Evolutionary conservation across 2,113 vertebrate species (phyloP), one percentile per base, ranked within the genome.

Genomic region (Oncorhynchus mykiss): DNA sequence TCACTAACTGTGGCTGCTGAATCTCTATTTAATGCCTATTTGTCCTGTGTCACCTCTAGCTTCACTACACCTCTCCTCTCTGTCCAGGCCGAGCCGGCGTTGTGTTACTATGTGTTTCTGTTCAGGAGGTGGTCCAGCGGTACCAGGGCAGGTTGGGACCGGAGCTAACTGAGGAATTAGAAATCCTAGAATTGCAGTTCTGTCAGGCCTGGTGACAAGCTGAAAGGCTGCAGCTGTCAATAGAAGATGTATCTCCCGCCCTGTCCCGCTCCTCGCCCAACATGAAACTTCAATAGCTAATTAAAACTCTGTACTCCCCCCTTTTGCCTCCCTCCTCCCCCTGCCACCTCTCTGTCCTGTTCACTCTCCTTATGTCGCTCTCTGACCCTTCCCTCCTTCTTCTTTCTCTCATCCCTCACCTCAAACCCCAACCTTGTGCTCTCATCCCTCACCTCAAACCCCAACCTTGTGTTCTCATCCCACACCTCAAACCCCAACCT

Each of bases 121-220:
- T 81, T 78, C 51, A 79, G 73, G 72, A 86, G 82, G 82, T 70
- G 74, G 49, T 71, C 45, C 72, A 77, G 68, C 59, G 49, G 70
- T 77, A 73, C 49, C 77, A 73, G 71, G 39, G 20, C 34, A 71
- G 69, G 73, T 79, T 57, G 22, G 78, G 67, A 68, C 78, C 80
- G 51, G 22, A 57, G 62, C 75, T 80, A 78, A 85, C 72, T 27
- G 76, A 86, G 75, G 77, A 82, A 88, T 88, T 87, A 91, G 84
- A 70, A 73, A 80, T 84, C 77, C 75, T 68, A 80, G 85, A 90
- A 90, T 79, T 82, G 84, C 31, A 12, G 13, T 73, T 85, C 71
- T 84, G 84, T 81, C 86, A 86, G 74, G 69, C 74, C 72, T 70
- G 68, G 45, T 83, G 83, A 88, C 78, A 78, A 24, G 60, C 73